Base-by-base conservation (phyloP, 2,113 vertebrate genomes). In the Siniperca knerii region DNA sequence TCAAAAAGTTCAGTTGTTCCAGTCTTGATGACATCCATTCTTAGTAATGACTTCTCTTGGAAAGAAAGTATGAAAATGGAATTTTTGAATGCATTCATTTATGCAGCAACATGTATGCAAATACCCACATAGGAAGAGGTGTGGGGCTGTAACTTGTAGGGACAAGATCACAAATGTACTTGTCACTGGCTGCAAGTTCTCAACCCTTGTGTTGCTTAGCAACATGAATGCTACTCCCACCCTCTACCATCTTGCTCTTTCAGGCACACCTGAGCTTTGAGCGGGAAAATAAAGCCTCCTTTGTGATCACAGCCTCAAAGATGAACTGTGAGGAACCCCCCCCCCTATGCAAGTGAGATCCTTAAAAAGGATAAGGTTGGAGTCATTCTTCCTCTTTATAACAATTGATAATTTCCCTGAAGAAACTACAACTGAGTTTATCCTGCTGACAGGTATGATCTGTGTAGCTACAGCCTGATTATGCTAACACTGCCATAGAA, bases 251-350 rank as follows among this genome's bases (percentile, higher is more conserved):
- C 21, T 29, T 23, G 21, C 42, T 18, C 25, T 83, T 23, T 70
- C 9, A 44, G 44, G 2, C 50, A 12, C 40, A 73, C 52, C n/a
- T 55, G 9, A 62, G n/a, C 23, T 15, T 29, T 54, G 25, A 70
- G 40, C 7, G 0, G n/a, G n/a, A 46, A 33, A 25, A 73, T 11
- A 40, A 55, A 44, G 15, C 23, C 25, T 81, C 69, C 42, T 70
- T 75, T 85, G 33, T 80, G 75, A 77, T 77, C 79, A 68, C 75
- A 86, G 88, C 70, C 73, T 87, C 66, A 60, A 58, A 81, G 20
- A n/a, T 60, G 10, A 75, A 72, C 11, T 67, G 29, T 1, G 29
- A 29, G 29, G 29, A 29, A 29, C 29, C 29, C 29, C 29, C 29
- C 29, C 29, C 29, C 29, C 29, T 42, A 66, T 29, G 81, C 29